Conservation (phyloP, 2,113 vertebrate species). For the Willisornis vidua region DNA sequence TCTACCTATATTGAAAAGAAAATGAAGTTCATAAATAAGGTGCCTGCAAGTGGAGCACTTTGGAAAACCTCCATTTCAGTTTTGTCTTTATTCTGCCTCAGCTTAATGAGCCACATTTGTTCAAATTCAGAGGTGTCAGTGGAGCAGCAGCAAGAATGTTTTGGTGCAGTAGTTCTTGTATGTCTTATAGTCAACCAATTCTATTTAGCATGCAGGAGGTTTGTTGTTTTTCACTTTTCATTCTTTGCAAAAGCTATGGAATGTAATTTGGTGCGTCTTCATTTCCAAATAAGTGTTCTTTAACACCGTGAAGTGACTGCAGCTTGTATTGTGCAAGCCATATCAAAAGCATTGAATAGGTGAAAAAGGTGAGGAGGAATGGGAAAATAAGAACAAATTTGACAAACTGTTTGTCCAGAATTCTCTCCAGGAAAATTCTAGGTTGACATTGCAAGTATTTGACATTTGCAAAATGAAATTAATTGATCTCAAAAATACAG, state of each 20-base stretch:
- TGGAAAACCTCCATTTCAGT: not conserved
- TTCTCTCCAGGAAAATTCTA: not conserved
- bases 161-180: not conserved
- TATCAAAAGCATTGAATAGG: not conserved
- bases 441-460: not conserved
- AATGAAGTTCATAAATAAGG: not conserved
- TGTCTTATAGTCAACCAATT: not conserved
- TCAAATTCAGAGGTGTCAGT: slow-evolving; percentile 26
- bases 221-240: slow-evolving; percentile 11
- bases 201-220: slow-evolving; percentile 14
- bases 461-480: not conserved
- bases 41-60: not conserved
- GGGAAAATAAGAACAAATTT: not conserved
- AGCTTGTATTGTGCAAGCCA: not conserved
- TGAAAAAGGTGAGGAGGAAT: not conserved
- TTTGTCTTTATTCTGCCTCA: slow-evolving; percentile 36
- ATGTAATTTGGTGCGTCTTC: not conserved
- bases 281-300: slow-evolving; percentile 15
- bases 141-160: not conserved
- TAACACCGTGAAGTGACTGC: not conserved
- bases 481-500: not conserved
- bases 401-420: not conserved
- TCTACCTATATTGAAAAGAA: not conserved
- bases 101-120: slow-evolving; percentile 35
- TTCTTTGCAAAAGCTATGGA: not conserved